Conservation (phyloP, 2,797 vertebrate species). For the Meda fulgida region DNA sequence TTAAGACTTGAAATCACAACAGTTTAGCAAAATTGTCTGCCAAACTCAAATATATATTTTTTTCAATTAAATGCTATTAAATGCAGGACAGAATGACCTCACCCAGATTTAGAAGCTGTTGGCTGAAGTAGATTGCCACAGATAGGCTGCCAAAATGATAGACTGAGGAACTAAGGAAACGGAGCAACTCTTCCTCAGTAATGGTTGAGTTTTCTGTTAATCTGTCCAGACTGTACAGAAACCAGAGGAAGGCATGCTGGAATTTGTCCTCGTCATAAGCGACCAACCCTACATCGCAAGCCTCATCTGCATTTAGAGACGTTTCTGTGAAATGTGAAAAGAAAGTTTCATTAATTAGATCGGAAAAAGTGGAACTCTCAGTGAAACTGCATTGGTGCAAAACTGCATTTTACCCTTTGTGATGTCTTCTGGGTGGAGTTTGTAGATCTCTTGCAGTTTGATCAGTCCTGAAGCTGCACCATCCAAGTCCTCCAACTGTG, state of each 20-base stretch:
- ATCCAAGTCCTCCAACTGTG: background rate
- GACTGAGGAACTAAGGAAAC: background rate
- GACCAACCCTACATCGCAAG: background rate
- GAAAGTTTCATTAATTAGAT: background rate
- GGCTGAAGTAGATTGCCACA: background rate
- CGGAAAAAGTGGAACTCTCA: background rate
- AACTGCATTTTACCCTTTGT: background rate
- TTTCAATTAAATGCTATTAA: background rate
- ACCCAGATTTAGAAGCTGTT: slow-evolving; percentile 1
- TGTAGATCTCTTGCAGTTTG: slow-evolving; percentile 40
- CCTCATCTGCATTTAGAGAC: background rate
- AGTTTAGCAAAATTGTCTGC: background rate
- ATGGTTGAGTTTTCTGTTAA: background rate
- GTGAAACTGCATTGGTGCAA: background rate
- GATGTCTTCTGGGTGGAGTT: slow-evolving; percentile 8
- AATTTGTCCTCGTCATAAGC: background rate
- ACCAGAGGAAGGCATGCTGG: slow-evolving; percentile 48
- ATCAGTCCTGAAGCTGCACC: slow-evolving; percentile 29
- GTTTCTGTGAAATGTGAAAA: background rate
- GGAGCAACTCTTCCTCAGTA: accelerated
- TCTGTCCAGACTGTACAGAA: background rate
- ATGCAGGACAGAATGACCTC: background rate
- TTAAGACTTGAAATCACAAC: background rate
- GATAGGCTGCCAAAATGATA: background rate
- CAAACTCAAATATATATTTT: background rate